Evolutionary conservation across 2,797 vertebrate species (phyloP).

Genomic region (Leptodactylus fallax): DNA sequence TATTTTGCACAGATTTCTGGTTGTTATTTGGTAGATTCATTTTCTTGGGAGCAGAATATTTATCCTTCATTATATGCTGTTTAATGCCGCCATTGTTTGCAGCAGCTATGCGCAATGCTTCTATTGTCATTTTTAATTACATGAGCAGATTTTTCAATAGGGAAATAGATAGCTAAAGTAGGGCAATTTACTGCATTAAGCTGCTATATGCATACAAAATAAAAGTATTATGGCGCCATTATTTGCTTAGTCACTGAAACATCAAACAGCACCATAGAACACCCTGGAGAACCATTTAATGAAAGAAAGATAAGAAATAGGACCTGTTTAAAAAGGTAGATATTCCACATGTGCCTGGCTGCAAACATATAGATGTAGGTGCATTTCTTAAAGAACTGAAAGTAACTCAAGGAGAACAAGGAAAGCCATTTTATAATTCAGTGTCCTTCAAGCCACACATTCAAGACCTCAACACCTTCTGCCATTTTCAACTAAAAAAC

Average conservation of each 20-base stretch:
- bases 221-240: constrained; percentile 13
- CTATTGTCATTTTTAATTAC: constrained; percentile 33
- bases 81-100: not conserved
- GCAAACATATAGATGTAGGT: not conserved
- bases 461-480: no score
- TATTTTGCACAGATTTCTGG: not conserved
- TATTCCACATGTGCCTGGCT: not conserved
- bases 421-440: no score
- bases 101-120: not conserved
- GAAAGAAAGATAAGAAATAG: constrained; percentile 13
- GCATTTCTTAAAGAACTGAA: not conserved
- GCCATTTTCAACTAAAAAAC: no score
- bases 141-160: constrained; percentile 14
- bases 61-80: not conserved
- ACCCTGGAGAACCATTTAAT: constrained; percentile 21
- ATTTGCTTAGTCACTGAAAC: constrained; percentile 35
- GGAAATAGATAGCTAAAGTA: constrained; percentile 12
- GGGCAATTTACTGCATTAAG: not conserved
- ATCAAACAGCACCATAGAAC: constrained; percentile 29
- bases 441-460: no score
- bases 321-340: not conserved
- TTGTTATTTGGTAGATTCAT: constrained; percentile 6
- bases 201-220: constrained; percentile 3
- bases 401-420: no score
- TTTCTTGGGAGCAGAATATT: not conserved